Evolutionary conservation across 2,113 vertebrate genomes (phyloP), one percentile per base, ranked within the genome.

Genomic region (Ptilonorhynchus violaceus): DNA sequence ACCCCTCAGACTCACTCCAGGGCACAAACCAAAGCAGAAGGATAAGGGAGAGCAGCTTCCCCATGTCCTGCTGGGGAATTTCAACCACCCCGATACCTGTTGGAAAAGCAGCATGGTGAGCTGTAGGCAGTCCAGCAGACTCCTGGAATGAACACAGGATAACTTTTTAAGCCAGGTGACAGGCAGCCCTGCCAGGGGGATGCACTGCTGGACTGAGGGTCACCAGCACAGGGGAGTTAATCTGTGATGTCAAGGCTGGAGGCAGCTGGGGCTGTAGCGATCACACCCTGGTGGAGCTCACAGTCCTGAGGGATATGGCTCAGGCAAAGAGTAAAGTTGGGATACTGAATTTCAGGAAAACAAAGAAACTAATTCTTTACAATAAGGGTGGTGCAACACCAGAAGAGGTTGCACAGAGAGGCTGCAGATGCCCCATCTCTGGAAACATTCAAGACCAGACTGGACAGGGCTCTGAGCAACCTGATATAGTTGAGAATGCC

Each of bases 51-150:
- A 80, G 24, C 47, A 35, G 41, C 24, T 49, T 83, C 21, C n/a
- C 47, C 17, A 41, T 11, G n/a, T 41, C 17, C 39, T 31, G 27
- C 49, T 80, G 50, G 4, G 6, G 19, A 55, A 64, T 47, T 88
- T 78, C 58, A 87, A 7, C 19, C 42, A 47, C 47, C 25, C 72
- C 0, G 0, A 13, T 22, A 30, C 22, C 42, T 59, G 19, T 30
- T 41, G n/a, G 37, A 30, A 63, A 52, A 63, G 49, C 18, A 69
- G 66, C 42, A 73, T 0, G 0, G 37, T 10, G 4, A 88, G 44
- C 73, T 53, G 14, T 4, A 68, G 59, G 77, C 41, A 82, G 53
- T 76, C 46, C 58, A 86, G 46, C 7, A 70, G 49, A 37, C 27
- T 72, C 39, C 76, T 82, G 82, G 35, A 72, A 60, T 27, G 27